Conservation (phyloP, 2,113 vertebrate genomes). For the Pelecanoides urinatrix region DNA sequence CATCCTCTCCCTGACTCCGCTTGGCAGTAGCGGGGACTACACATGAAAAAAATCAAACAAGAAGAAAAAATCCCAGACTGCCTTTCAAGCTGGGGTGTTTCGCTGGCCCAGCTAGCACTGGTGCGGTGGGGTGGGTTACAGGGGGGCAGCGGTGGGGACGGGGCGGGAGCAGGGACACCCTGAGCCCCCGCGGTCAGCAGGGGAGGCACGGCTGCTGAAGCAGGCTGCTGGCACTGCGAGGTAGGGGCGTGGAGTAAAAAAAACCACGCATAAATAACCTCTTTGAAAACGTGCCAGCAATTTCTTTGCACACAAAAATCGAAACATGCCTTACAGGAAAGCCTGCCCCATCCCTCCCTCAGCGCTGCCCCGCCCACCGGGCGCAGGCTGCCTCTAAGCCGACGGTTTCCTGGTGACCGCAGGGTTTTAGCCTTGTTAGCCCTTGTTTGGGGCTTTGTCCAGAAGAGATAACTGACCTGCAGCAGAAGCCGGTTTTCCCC, state of each 20-base stretch:
- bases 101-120: not conserved
- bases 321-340: not conserved
- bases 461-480: not conserved
- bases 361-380: rapidly evolving
- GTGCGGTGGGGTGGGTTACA: not conserved
- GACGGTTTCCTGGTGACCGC: not conserved
- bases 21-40: not conserved
- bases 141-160: rapidly evolving
- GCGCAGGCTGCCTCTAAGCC: not conserved
- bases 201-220: not conserved
- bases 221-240: not conserved
- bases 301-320: not conserved
- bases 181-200: rapidly evolving
- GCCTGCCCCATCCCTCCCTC: not conserved
- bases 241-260: not conserved
- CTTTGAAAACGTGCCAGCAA: not conserved
- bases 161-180: too few species aligned
- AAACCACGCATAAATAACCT: not conserved
- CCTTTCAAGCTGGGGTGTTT: not conserved
- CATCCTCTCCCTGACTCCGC: not conserved
- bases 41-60: not conserved
- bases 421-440: not conserved
- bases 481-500: not conserved
- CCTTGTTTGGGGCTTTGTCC: not conserved
- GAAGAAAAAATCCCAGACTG: not conserved